These are phyloP conservation scores for Lasioglossum villosulum DNA, from an alignment of 2,888 invertebrate genomes.

Conservation along the genomic window DNA sequence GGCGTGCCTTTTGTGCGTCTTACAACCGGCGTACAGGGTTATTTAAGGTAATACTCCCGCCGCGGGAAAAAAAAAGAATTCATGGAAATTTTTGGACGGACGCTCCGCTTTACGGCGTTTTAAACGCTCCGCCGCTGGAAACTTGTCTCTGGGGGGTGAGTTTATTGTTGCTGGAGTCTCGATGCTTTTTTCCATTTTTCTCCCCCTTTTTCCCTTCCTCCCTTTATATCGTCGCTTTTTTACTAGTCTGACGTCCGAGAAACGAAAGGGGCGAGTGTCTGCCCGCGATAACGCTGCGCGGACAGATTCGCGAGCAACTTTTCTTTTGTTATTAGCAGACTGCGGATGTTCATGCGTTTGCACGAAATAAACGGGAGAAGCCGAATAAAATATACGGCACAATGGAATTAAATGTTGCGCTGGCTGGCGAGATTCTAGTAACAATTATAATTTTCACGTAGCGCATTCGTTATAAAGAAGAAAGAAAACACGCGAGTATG, in stretches of 20 bases:
- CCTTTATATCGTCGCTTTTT: not conserved
- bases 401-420: not conserved
- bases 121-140: constrained; percentile 24
- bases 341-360: not conserved
- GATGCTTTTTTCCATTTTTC: not conserved
- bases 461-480: not conserved
- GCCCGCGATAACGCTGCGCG: constrained; percentile 26
- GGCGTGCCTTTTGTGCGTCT: constrained; percentile 30
- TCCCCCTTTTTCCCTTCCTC: not conserved
- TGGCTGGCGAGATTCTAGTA: not conserved
- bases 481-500: not conserved
- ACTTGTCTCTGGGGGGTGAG: constrained; percentile 21
- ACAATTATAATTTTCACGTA: not conserved
- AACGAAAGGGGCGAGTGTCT: constrained; percentile 25
- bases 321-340: constrained; percentile 5
- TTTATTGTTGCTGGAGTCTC: constrained; percentile 28
- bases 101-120: constrained; percentile 36
- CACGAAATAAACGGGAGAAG: not conserved
- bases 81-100: constrained; percentile 45
- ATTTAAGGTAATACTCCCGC: constrained; percentile 60
- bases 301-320: constrained; percentile 17
- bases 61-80: constrained; percentile 21
- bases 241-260: not conserved
- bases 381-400: not conserved
- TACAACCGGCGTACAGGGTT: constrained; percentile 31